Percentiles rank a stretch among this genome's conserved stretches.
phyloP scores from a whole-genome alignment of 2,888 invertebrate genomes.

The Stenodera caucasica region DNA sequence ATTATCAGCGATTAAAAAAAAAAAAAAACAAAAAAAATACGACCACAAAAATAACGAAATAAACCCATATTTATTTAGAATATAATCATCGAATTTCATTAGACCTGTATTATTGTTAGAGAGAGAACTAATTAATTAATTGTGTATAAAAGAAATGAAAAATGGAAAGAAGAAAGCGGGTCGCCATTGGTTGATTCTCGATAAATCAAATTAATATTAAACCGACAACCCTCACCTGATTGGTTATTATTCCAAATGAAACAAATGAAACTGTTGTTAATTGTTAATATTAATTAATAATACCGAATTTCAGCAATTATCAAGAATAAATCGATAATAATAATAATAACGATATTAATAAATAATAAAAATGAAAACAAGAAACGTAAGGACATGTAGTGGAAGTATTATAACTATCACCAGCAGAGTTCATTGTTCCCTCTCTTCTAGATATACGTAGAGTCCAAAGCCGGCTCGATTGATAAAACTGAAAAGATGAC shows the following conservation, averaged over 20 bases:
- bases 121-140: constrained; percentile 1
- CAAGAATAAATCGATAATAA: constrained; percentile 10
- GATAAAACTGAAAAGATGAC: constrained; percentile 38
- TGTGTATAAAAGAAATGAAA: not conserved
- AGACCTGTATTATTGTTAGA: not conserved
- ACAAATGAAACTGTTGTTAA: constrained; percentile 53
- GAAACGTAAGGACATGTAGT: constrained; percentile 9
- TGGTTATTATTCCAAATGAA: constrained; percentile 52
- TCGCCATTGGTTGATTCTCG: constrained; percentile 51
- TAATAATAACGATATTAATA: not conserved
- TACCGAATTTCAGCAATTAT: constrained; percentile 57
- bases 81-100: not conserved
- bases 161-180: constrained; percentile 17
- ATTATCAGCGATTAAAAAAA: not conserved
- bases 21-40: too few relatives aligned
- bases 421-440: constrained; percentile 60
- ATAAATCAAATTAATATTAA: constrained; percentile 56
- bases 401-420: constrained; percentile 5
- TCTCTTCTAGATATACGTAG: not conserved
- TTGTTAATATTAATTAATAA: too few relatives aligned
- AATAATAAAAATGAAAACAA: constrained; percentile 1
- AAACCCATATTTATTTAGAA: not conserved
- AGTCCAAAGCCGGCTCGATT: constrained; percentile 50
- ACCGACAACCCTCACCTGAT: constrained; percentile 57
- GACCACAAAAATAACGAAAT: not conserved